Evolutionary conservation across 2,797 vertebrate species (phyloP).

Genomic region (Cyprinodon diabolis): DNA sequence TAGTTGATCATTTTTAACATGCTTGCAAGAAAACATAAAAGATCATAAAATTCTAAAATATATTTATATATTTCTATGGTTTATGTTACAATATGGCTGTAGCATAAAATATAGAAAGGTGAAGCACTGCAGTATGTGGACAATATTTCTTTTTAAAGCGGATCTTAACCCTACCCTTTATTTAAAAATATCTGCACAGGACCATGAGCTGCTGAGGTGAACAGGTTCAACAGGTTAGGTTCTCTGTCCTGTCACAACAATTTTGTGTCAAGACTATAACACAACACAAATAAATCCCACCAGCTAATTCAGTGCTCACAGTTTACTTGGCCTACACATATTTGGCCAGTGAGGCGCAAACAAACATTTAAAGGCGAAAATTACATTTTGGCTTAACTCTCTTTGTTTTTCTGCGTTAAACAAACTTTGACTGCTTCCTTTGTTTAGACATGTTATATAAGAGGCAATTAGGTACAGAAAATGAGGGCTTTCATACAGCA

Average conservation of each 20-base stretch:
- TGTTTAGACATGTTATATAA: slow-evolving; percentile 50
- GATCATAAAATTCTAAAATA: not conserved
- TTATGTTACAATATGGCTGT: not conserved
- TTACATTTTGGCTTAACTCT: slow-evolving; percentile 47
- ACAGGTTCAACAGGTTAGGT: slow-evolving; percentile 9
- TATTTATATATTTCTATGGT: too few relatives aligned
- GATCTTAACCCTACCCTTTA: not conserved
- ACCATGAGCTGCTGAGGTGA: slow-evolving; percentile 11
- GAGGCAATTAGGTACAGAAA: slow-evolving; percentile 29
- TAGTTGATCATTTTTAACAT: not conserved
- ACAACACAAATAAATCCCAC: slow-evolving; percentile 37
- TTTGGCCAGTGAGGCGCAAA: slow-evolving; percentile 56
- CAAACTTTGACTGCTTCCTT: slow-evolving; percentile 45
- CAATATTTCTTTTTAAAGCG: not conserved
- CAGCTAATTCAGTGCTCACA: slow-evolving; percentile 51
- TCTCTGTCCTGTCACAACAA: slow-evolving; percentile 16
- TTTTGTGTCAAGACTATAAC: slow-evolving; percentile 1
- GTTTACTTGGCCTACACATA: slow-evolving; percentile 45
- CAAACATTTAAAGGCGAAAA: slow-evolving; percentile 49
- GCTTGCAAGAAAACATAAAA: not conserved
- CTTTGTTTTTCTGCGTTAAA: slow-evolving; percentile 43
- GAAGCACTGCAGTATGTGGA: not conserved
- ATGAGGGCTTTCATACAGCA: slow-evolving; percentile 7
- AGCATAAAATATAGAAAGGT: not conserved
- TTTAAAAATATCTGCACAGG: slow-evolving; percentile 2